phyloP scores from a whole-genome alignment of 2,888 invertebrate species.

The Synergus japonicus region DNA sequence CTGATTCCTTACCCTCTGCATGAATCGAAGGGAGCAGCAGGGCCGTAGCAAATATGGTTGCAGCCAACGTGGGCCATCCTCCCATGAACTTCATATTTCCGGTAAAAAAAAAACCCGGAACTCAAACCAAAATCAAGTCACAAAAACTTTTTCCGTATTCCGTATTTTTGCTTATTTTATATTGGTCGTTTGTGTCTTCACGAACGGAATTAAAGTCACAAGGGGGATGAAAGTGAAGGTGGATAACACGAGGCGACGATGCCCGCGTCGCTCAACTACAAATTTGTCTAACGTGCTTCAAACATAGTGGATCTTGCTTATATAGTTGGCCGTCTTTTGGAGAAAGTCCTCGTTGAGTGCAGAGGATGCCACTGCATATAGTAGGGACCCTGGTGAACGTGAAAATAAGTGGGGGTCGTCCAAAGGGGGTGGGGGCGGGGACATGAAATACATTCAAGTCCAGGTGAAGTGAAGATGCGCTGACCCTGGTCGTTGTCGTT shows the following conservation, averaged over 20 bases:
- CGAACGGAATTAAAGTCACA: slow-evolving; percentile 36
- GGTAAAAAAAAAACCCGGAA: slow-evolving; percentile 6
- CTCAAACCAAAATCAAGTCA: slow-evolving; percentile 32
- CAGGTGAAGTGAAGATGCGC: slow-evolving; percentile 51
- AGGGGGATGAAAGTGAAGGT: slow-evolving; percentile 40
- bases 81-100: slow-evolving; percentile 67
- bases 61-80: slow-evolving; percentile 69
- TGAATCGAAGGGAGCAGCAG: slow-evolving; percentile 66
- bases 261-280: slow-evolving; percentile 64
- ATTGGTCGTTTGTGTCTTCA: slow-evolving; percentile 14
- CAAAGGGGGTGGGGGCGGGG: slow-evolving; percentile 48
- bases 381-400: slow-evolving; percentile 59
- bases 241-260: slow-evolving; percentile 53
- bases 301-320: slow-evolving; percentile 74
- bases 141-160: slow-evolving; percentile 29
- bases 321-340: slow-evolving; percentile 76
- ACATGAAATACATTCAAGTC: slow-evolving; percentile 51
- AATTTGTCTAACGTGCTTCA: slow-evolving; percentile 76
- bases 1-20: slow-evolving; percentile 72
- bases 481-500: slow-evolving; percentile 55
- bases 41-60: slow-evolving; percentile 66
- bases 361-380: slow-evolving; percentile 65
- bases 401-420: slow-evolving; percentile 54
- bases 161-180: not conserved
- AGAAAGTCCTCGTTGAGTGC: slow-evolving; percentile 73